Percentiles rank a stretch among this genome's conserved stretches.
Conservation (phyloP, 1,140 invertebrate species). For the Piezodorus guildinii region DNA sequence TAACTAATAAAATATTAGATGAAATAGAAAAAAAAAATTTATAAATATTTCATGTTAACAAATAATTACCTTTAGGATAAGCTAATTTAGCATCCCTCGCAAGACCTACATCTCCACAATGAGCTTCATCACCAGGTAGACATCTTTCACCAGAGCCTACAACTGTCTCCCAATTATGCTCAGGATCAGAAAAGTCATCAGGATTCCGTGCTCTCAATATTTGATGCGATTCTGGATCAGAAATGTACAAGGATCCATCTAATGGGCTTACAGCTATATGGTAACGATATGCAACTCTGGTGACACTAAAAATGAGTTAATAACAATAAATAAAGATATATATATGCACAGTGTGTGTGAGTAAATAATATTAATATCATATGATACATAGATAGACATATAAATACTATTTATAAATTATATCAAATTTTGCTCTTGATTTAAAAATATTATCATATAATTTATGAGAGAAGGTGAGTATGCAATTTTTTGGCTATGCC, state of each 20-base stretch:
- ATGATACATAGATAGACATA: slow-evolving; percentile 17
- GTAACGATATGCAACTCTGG: slow-evolving; percentile 86
- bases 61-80: slow-evolving; percentile 71
- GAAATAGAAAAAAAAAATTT: too few relatives aligned
- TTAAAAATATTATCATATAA: slow-evolving; percentile 18
- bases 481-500: too few relatives aligned
- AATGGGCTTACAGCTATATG: slow-evolving; percentile 88
- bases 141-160: slow-evolving; percentile 90
- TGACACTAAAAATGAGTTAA: slow-evolving; percentile 51
- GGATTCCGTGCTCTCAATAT: slow-evolving; percentile 81
- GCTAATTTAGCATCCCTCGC: slow-evolving; percentile 86
- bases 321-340: slow-evolving; percentile 22
- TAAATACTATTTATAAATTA: too few relatives aligned
- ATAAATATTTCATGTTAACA: not conserved
- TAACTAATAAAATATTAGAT: too few relatives aligned
- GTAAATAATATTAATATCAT: slow-evolving; percentile 20
- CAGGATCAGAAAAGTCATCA: slow-evolving; percentile 70
- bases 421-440: too few relatives aligned
- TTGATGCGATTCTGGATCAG: slow-evolving; percentile 87
- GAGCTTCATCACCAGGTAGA: slow-evolving; percentile 85
- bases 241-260: slow-evolving; percentile 87
- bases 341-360: too few relatives aligned
- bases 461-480: slow-evolving; percentile 9
- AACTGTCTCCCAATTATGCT: slow-evolving; percentile 85
- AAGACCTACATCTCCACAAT: slow-evolving; percentile 86